phyloP scores from a whole-genome alignment of 2,113 vertebrate genomes.

The Pachypanchax playfairii region DNA sequence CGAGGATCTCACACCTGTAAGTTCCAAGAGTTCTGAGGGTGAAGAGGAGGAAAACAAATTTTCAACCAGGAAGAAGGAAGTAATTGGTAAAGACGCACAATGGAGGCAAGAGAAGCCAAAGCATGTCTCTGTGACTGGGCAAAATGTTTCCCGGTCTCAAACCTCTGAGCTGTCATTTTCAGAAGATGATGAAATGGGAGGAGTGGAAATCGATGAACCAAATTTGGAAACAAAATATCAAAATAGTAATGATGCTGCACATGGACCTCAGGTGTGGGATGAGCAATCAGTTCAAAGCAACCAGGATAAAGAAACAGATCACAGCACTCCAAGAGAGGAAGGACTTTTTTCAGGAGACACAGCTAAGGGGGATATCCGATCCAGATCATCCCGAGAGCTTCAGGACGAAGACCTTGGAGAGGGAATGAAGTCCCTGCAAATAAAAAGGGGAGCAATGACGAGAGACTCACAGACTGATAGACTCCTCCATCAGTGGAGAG shows the following conservation, averaged over 20 bases:
- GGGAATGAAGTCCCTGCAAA: constrained; percentile 11
- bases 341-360: not conserved
- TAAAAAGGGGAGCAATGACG: constrained; percentile 21
- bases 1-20: constrained; percentile 21
- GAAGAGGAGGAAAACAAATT: constrained; percentile 17
- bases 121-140: constrained; percentile 57
- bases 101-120: constrained; percentile 29
- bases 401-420: constrained; percentile 12
- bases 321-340: not conserved
- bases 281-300: constrained; percentile 6
- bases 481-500: constrained; percentile 68
- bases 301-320: constrained; percentile 1
- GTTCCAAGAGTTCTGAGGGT: constrained; percentile 19
- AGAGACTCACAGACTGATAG: constrained; percentile 67
- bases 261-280: constrained; percentile 9
- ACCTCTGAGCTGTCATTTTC: constrained; percentile 17
- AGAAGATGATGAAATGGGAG: constrained; percentile 28
- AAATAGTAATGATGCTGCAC: constrained; percentile 15
- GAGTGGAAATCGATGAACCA: constrained; percentile 29
- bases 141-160: constrained; percentile 52
- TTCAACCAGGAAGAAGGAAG: constrained; percentile 13
- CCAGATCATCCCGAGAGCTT: not conserved
- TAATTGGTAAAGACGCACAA: constrained; percentile 12
- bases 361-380: not conserved
- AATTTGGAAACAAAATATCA: constrained; percentile 19